These are phyloP conservation scores for Chrysoperla carnea DNA, from an alignment of 1,140 invertebrate species.

Conservation along the genomic window DNA sequence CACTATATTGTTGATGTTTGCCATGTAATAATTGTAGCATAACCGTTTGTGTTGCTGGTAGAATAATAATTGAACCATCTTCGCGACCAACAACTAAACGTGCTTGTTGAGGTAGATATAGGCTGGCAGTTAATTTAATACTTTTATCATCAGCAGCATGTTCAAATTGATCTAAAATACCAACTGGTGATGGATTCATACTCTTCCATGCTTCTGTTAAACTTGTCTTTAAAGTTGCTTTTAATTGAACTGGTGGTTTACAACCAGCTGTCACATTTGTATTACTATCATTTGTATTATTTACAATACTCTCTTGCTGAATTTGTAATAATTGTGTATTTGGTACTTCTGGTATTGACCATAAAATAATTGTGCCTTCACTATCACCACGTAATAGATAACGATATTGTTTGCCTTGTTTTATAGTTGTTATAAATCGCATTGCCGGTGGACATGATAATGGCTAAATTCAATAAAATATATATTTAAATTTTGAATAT, in stretches of 20 bases:
- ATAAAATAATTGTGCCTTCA: slow-evolving; percentile 69
- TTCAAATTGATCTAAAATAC: slow-evolving; percentile 79
- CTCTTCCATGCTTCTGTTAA: slow-evolving; percentile 69
- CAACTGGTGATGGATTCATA: slow-evolving; percentile 73
- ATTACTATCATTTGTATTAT: slow-evolving; percentile 6
- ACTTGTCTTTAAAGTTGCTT: slow-evolving; percentile 59
- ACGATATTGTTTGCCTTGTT: slow-evolving; percentile 40
- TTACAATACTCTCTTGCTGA: slow-evolving; percentile 18
- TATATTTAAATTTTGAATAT: no score
- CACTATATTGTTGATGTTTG: slow-evolving; percentile 72
- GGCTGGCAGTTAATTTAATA: slow-evolving; percentile 74
- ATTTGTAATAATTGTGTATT: slow-evolving; percentile 46
- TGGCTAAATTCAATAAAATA: slow-evolving; percentile 31
- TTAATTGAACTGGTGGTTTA: slow-evolving; percentile 25
- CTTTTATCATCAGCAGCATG: slow-evolving; percentile 10
- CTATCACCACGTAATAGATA: slow-evolving; percentile 77
- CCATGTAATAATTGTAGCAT: slow-evolving; percentile 86
- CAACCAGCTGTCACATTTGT: slow-evolving; percentile 17
- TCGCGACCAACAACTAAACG: slow-evolving; percentile 85
- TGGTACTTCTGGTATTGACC: slow-evolving; percentile 71
- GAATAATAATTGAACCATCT: slow-evolving; percentile 93
- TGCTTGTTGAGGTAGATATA: slow-evolving; percentile 85
- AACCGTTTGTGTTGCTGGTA: slow-evolving; percentile 88
- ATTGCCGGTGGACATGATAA: slow-evolving; percentile 84
- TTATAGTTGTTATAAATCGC: slow-evolving; percentile 47